A percentile compares a stretch with the other conserved stretches of the same genome.
Evolutionary conservation across 2,113 vertebrate genomes (phyloP).

Genomic region (Ciconia maguari): DNA sequence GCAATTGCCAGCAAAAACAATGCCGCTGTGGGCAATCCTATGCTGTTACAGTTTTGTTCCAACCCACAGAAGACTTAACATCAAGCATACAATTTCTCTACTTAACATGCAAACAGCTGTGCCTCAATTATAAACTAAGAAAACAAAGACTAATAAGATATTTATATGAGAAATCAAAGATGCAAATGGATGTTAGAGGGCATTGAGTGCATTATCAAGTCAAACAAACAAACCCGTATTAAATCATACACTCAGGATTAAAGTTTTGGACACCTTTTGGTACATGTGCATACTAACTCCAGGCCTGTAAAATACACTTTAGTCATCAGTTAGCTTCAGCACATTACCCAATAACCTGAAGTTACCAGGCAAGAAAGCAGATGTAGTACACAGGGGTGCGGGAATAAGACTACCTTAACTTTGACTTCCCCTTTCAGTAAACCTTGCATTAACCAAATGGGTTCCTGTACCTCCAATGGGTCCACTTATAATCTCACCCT

Average conservation of each 20-base stretch:
- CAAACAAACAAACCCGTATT: not conserved
- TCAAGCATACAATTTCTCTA: conserved; percentile 32
- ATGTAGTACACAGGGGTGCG: not conserved
- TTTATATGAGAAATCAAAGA: conserved; percentile 1
- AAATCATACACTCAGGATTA: not conserved
- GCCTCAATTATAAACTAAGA: conserved; percentile 34
- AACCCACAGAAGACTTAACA: conserved; percentile 6
- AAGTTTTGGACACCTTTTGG: not conserved
- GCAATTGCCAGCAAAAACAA: conserved; percentile 55
- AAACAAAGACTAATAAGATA: conserved; percentile 6
- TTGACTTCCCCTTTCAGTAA: not conserved
- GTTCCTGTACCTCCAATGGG: not conserved
- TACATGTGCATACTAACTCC: not conserved
- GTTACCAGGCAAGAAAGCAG: not conserved
- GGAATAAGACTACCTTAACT: not conserved
- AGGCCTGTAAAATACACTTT: not conserved
- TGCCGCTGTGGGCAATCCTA: conserved; percentile 39
- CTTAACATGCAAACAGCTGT: conserved; percentile 38
- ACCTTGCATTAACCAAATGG: not conserved
- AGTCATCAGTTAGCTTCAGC: not conserved
- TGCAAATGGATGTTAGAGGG: not conserved
- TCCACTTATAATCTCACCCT: not conserved
- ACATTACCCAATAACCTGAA: not conserved
- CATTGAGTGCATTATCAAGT: not conserved
- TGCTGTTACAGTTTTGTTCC: conserved; percentile 1